Evolutionary conservation across 30 jellyfish, hydroid and myxozoan species (phyloP), one percentile per base, ranked within the genome.

Genomic region (Pelagia noctiluca): DNA sequence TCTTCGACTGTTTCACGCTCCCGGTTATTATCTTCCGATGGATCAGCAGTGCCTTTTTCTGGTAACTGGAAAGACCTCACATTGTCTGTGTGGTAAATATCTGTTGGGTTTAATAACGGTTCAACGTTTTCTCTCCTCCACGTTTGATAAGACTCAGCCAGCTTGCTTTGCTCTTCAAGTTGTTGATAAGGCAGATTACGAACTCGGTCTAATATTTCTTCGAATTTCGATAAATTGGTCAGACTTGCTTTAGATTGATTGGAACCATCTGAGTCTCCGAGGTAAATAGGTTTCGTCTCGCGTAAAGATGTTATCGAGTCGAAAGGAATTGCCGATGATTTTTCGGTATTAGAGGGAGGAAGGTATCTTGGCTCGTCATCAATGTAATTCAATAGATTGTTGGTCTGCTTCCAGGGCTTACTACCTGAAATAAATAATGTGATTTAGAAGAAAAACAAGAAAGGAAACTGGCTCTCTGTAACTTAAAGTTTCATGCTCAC

Each of bases 101-200:
- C 21, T 5, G 28, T 63, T 25, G 92, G 92, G n/a, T 70, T 64
- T 7, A 82, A 30, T 12, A 82, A 85, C n/a, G 88, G 87, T 78
- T 74, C 94, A 2, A 84, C 88, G 72, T 88, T 66, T 47, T 84
- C 94, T 29, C 73, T 84, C 65, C 87, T 62, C 88, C 88, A 84
- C 35, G 84, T 49, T 72, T 37, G 71, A 48, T 82, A 82, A 24
- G 87, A 74, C 50, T 73, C 87, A 12, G 72, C 71, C 32, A 84
- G 66, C 46, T 38, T 62, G 19, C 73, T 72, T 37, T 74, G 68
- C 50, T 84, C 94, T 84, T 84, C 83, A 19, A 18, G 77, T 33
- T 84, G 87, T 21, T 46, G 47, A 42, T 57, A 61, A 35, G 94
- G 94, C 79, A 84, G 35, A 88, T n/a, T 74, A 5, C 94, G 94